phyloP scores from a whole-genome alignment of 2,888 invertebrate genomes.

The Tricholauxania praeusta region DNA sequence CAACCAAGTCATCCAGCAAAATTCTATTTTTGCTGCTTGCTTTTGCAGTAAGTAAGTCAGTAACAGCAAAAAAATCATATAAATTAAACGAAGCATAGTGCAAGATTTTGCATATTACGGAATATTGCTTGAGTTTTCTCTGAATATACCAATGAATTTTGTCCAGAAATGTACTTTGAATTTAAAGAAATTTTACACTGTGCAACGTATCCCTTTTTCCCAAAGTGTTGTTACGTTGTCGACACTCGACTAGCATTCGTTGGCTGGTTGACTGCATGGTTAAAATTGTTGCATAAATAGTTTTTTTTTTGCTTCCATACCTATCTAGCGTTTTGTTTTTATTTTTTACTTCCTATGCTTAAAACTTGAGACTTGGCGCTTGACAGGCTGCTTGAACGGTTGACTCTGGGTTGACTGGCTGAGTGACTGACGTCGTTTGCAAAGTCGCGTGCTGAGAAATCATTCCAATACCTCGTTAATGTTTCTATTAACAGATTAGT shows the following conservation, averaged over 20 bases:
- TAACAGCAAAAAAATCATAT: too few relatives aligned
- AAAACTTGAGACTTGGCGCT: background rate
- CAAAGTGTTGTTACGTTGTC: background rate
- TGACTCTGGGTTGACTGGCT: slow-evolving; percentile 53
- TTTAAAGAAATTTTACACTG: too few relatives aligned
- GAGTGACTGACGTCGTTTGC: slow-evolving; percentile 2
- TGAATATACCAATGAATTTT: too few relatives aligned
- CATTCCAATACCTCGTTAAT: slow-evolving; percentile 63
- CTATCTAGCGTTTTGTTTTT: slow-evolving; percentile 13
- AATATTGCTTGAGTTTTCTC: too few relatives aligned
- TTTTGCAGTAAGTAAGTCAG: too few relatives aligned
- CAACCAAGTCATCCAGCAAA: too few relatives aligned
- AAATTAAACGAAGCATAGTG: too few relatives aligned
- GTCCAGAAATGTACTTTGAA: too few relatives aligned
- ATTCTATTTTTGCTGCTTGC: too few relatives aligned
- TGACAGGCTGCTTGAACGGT: slow-evolving; percentile 33
- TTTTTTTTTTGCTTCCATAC: background rate
- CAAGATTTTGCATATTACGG: too few relatives aligned
- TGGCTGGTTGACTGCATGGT: slow-evolving; percentile 7
- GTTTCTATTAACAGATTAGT: slow-evolving; percentile 65
- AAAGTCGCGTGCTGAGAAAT: slow-evolving; percentile 60
- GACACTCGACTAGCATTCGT: background rate
- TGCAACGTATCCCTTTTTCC: background rate
- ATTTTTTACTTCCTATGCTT: background rate
- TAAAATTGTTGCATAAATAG: slow-evolving; percentile 28